A percentile compares a stretch with the other conserved stretches of the same genome.
phyloP scores from a whole-genome alignment of 2,888 invertebrate genomes.

The Hydriomena furcata region DNA sequence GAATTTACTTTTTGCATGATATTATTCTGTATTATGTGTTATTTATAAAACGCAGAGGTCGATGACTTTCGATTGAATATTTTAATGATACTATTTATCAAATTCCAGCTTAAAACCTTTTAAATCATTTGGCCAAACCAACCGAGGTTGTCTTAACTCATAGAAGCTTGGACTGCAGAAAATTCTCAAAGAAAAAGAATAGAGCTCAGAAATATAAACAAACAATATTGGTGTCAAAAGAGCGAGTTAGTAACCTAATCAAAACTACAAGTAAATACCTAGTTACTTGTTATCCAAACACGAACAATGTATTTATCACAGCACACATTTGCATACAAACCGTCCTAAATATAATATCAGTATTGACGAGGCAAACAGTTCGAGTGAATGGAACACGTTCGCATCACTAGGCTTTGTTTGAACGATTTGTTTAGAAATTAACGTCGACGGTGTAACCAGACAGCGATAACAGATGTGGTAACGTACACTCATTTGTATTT shows the following conservation, averaged over 20 bases:
- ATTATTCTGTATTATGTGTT: too few relatives aligned
- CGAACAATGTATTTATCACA: constrained; percentile 19
- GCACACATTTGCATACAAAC: constrained; percentile 13
- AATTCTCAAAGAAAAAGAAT: too few relatives aligned
- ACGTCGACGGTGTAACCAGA: constrained; percentile 39
- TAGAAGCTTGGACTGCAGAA: too few relatives aligned
- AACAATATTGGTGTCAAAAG: too few relatives aligned
- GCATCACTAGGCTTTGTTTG: constrained; percentile 48
- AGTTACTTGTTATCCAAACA: constrained; percentile 12
- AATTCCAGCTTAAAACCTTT: too few relatives aligned
- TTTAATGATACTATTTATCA: too few relatives aligned
- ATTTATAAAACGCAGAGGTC: too few relatives aligned
- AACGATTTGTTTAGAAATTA: constrained; percentile 52
- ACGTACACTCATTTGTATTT: constrained; percentile 12
- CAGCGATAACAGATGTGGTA: constrained; percentile 27
- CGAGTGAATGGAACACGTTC: constrained; percentile 43
- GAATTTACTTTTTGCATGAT: too few relatives aligned
- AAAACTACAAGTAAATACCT: constrained; percentile 9
- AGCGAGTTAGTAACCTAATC: not conserved
- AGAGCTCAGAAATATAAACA: too few relatives aligned
- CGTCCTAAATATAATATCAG: constrained; percentile 50
- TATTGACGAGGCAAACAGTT: constrained; percentile 54
- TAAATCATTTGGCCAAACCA: too few relatives aligned
- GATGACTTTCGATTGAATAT: too few relatives aligned
- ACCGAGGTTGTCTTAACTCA: too few relatives aligned